Percentiles rank a stretch among this genome's conserved stretches.
These are phyloP conservation scores for Sebastes umbrosus DNA, from an alignment of 2,797 vertebrate genomes.

Conservation along the genomic window DNA sequence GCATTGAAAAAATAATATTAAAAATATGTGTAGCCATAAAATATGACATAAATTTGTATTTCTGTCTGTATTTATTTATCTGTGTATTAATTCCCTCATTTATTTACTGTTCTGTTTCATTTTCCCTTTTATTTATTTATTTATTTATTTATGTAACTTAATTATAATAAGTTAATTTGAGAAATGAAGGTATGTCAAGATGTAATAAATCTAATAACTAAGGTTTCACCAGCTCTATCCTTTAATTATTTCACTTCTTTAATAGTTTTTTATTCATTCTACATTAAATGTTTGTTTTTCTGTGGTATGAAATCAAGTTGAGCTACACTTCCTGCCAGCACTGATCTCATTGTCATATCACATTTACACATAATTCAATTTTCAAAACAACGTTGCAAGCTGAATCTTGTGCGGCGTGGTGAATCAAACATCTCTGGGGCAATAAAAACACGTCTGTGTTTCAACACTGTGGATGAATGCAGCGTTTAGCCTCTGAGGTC, in stretches of 20 bases:
- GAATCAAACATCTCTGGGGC: background rate
- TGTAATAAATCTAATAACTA: no score
- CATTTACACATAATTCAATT: background rate
- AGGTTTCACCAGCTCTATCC: background rate
- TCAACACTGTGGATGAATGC: background rate
- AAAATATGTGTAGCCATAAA: no score
- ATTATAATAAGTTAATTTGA: no score
- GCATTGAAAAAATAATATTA: no score
- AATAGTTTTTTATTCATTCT: background rate
- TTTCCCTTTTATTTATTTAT: no score
- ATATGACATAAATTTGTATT: no score
- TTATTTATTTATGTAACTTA: no score
- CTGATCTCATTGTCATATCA: background rate
- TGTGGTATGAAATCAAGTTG: background rate
- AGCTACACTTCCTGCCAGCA: background rate
- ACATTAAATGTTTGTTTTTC: background rate
- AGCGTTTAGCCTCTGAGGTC: constrained; percentile 22
- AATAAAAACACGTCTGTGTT: background rate
- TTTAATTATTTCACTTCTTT: background rate
- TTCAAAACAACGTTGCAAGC: background rate
- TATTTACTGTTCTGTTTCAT: no score
- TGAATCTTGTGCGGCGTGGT: background rate
- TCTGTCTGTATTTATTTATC: no score
- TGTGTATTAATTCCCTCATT: no score
- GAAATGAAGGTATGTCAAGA: no score